phyloP scores from a whole-genome alignment of 2,888 invertebrate species.

The Chorisops tibialis region DNA sequence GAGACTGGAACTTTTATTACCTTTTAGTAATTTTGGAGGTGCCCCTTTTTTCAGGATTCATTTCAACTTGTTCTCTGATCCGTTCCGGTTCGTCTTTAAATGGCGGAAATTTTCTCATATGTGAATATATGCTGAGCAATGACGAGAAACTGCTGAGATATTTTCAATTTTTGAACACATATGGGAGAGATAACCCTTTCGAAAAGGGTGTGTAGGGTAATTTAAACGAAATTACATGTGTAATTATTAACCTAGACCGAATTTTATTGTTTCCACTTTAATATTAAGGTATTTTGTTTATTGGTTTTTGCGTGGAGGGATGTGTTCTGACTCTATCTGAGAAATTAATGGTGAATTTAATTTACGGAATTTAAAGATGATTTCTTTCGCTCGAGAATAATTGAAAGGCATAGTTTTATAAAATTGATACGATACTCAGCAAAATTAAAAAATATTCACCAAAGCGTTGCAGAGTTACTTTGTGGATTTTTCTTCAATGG shows the following conservation, averaged over 20 bases:
- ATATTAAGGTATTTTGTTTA: slow-evolving; percentile 4
- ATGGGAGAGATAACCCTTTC: not conserved
- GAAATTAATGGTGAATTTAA: not conserved
- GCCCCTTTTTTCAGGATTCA: not conserved
- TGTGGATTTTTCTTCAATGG: too few species aligned
- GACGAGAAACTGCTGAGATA: too few species aligned
- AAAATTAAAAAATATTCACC: too few species aligned
- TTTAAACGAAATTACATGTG: slow-evolving; percentile 24
- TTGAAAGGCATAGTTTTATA: not conserved
- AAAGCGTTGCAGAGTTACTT: too few species aligned
- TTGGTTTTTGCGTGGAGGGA: not conserved
- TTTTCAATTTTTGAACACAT: too few species aligned
- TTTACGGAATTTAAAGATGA: too few species aligned
- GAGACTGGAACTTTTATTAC: slow-evolving; percentile 8
- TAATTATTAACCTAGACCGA: slow-evolving; percentile 17
- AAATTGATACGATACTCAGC: too few species aligned
- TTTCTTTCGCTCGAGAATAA: not conserved
- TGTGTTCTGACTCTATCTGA: not conserved
- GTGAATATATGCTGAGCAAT: not conserved
- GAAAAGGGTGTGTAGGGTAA: slow-evolving; percentile 1
- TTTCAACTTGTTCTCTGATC: slow-evolving; percentile 12
- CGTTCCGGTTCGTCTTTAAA: slow-evolving; percentile 10
- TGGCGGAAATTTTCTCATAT: slow-evolving; percentile 15
- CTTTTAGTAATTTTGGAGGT: not conserved
- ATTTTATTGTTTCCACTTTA: slow-evolving; percentile 20